These are phyloP conservation scores for Leuciscus waleckii DNA, from an alignment of 2,797 vertebrate species.

Conservation along the genomic window DNA sequence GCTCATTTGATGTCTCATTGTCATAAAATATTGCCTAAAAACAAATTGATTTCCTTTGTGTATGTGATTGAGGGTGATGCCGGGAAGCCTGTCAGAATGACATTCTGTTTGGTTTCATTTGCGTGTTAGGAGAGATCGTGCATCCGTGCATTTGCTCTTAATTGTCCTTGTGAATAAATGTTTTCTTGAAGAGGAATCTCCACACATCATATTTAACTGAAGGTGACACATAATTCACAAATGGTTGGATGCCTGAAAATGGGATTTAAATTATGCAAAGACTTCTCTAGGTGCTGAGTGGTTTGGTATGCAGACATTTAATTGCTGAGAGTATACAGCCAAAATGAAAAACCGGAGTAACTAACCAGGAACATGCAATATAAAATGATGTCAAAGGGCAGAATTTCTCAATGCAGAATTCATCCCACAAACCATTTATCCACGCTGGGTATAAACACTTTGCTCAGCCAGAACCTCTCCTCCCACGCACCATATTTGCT, in stretches of 20 bases:
- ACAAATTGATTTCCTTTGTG: constrained; percentile 39
- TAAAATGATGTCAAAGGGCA: constrained; percentile 34
- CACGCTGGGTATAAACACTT: constrained; percentile 33
- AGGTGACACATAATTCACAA: constrained; percentile 55
- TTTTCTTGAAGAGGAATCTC: constrained; percentile 40
- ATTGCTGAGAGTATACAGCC: constrained; percentile 15
- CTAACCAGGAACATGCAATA: background rate
- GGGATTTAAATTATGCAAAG: constrained; percentile 58
- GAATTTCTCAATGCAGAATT: constrained; percentile 23
- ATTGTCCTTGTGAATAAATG: constrained; percentile 38
- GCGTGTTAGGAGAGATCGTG: constrained; percentile 33
- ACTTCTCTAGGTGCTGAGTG: constrained; percentile 46
- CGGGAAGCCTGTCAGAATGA: constrained; percentile 21
- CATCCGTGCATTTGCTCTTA: constrained; percentile 37
- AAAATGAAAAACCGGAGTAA: constrained; percentile 31
- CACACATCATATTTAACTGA: constrained; percentile 56
- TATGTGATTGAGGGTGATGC: constrained; percentile 26
- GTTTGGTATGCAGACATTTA: constrained; percentile 47
- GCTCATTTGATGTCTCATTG: constrained; percentile 43
- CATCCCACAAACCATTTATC: constrained; percentile 35
- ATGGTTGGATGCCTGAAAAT: constrained; percentile 51
- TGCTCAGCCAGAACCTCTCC: constrained; percentile 40
- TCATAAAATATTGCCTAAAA: constrained; percentile 25
- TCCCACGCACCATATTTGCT: constrained; percentile 43
- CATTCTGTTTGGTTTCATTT: constrained; percentile 34